Percentiles rank a stretch among this genome's conserved stretches.
Evolutionary conservation across 2,888 invertebrate genomes (phyloP).

Genomic region (Calameuta idolon): DNA sequence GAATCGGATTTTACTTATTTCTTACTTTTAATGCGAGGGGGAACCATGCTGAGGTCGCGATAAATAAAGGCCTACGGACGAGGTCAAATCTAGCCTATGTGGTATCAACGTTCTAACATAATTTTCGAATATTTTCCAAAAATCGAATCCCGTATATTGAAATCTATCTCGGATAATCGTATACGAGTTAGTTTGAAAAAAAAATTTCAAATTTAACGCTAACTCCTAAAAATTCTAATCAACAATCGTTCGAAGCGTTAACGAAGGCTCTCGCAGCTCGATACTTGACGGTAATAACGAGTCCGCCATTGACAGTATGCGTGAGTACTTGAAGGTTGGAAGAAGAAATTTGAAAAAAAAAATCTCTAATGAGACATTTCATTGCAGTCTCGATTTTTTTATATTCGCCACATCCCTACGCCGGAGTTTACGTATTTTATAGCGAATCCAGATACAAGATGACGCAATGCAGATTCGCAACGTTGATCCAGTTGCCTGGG

Average conservation of each 20-base stretch:
- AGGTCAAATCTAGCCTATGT: background rate
- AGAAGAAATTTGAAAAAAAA: background rate
- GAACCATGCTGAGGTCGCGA: background rate
- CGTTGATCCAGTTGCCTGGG: too few species aligned
- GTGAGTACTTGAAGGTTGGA: background rate
- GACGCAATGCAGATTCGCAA: background rate
- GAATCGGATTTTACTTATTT: background rate
- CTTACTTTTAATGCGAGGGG: background rate
- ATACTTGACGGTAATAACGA: slow-evolving; percentile 55
- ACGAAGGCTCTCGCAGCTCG: slow-evolving; percentile 58
- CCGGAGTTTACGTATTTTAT: background rate
- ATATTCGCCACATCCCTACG: background rate
- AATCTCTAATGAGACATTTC: background rate
- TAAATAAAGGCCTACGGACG: too few species aligned
- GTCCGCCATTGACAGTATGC: slow-evolving; percentile 52
- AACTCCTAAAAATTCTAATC: slow-evolving; percentile 47
- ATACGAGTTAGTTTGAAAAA: background rate
- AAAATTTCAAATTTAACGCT: background rate
- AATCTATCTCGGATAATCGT: background rate
- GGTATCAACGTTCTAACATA: background rate
- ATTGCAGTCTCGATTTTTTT: background rate
- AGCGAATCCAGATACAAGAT: background rate
- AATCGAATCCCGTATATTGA: background rate
- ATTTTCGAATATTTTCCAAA: background rate
- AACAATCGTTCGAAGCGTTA: slow-evolving; percentile 59